phyloP scores from a whole-genome alignment of 2,888 invertebrate species.

The Phlogophora meticulosa region DNA sequence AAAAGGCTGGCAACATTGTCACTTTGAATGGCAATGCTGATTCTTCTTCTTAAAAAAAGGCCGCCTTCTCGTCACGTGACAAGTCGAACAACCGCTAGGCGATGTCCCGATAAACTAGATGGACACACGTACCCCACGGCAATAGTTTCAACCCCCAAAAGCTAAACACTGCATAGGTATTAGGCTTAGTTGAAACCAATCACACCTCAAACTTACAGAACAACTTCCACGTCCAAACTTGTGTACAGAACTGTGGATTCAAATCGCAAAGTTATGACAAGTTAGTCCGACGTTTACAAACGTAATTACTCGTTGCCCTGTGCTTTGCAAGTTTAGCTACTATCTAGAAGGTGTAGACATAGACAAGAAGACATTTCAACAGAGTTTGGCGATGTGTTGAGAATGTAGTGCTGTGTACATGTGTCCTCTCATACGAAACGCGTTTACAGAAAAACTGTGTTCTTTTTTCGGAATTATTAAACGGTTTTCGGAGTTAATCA shows the following conservation, averaged over 20 bases:
- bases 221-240: slow-evolving; percentile 6
- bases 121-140: too few relatives aligned
- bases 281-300: slow-evolving; percentile 12
- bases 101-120: too few relatives aligned
- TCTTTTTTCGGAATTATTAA: too few relatives aligned
- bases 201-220: not conserved
- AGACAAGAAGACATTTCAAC: slow-evolving; percentile 16
- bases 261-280: slow-evolving; percentile 37
- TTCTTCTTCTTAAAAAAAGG: too few relatives aligned
- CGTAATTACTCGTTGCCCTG: slow-evolving; percentile 20
- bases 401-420: not conserved
- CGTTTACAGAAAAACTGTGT: too few relatives aligned
- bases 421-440: too few relatives aligned
- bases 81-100: too few relatives aligned
- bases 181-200: slow-evolving; percentile 25
- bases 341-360: not conserved
- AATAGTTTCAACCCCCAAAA: too few relatives aligned
- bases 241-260: not conserved
- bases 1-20: too few relatives aligned
- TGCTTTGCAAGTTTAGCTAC: slow-evolving; percentile 1
- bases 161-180: slow-evolving; percentile 12
- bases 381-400: slow-evolving; percentile 2
- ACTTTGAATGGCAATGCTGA: too few relatives aligned
- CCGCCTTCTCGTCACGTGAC: too few relatives aligned
- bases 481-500: too few relatives aligned